Percentiles rank a stretch among this genome's conserved stretches.
Evolutionary conservation across 2,113 vertebrate species (phyloP).

Genomic region (Nannospalax galili): DNA sequence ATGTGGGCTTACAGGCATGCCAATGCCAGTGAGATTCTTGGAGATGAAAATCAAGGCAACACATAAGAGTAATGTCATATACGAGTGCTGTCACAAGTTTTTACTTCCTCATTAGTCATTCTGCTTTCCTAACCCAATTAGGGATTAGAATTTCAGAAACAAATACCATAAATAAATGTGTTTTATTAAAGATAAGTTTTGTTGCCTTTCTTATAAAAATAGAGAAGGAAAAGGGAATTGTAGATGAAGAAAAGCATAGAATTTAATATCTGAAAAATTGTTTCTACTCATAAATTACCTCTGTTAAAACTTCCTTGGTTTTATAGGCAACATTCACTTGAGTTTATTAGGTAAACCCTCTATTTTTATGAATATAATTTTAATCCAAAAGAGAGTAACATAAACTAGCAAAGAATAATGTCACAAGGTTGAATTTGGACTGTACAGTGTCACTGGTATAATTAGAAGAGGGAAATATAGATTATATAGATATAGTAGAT

Average conservation of each 20-base stretch:
- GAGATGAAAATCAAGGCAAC: neutral
- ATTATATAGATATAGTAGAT: neutral
- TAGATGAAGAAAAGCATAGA: neutral
- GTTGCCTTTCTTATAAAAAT: neutral
- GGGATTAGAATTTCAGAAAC: neutral
- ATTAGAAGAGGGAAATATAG: neutral
- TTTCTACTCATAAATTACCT: neutral
- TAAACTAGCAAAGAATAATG: neutral
- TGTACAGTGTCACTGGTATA: neutral
- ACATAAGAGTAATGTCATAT: neutral
- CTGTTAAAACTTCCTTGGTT: neutral
- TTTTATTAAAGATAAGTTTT: neutral
- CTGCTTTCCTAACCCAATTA: neutral
- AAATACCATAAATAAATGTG: neutral
- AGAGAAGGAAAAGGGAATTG: neutral
- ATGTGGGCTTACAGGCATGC: accelerated
- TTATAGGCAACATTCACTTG: neutral
- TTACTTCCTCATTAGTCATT: neutral
- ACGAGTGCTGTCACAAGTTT: neutral
- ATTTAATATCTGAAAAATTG: neutral
- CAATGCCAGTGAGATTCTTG: neutral
- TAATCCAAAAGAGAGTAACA: neutral
- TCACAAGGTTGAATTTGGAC: neutral
- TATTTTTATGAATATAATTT: neutral
- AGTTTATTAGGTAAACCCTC: neutral